phyloP scores from a whole-genome alignment of 1,140 invertebrate species.

The Aphaenogaster ashmeadi region DNA sequence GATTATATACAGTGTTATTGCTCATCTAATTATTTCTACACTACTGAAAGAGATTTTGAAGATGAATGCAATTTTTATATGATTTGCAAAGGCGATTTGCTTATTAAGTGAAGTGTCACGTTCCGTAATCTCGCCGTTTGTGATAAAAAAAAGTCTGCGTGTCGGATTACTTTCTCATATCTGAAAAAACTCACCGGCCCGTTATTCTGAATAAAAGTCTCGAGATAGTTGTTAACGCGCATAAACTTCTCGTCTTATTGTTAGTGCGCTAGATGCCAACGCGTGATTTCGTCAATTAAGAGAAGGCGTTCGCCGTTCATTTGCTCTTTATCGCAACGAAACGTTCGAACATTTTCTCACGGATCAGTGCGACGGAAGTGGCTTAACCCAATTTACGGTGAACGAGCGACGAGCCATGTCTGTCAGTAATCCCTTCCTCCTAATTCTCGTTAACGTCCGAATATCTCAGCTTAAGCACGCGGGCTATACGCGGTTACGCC shows the following conservation, averaged over 20 bases:
- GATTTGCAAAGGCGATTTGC: neutral
- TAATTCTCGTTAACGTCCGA: slow-evolving; percentile 56
- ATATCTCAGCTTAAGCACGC: slow-evolving; percentile 26
- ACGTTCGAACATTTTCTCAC: slow-evolving; percentile 22
- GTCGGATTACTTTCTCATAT: neutral
- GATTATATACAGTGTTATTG: neutral
- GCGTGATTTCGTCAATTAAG: slow-evolving; percentile 43
- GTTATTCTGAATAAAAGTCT: slow-evolving; percentile 14
- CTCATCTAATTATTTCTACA: neutral
- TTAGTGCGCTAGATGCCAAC: neutral
- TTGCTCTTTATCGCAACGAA: neutral
- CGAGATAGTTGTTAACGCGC: neutral
- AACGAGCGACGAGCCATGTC: neutral
- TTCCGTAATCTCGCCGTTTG: neutral
- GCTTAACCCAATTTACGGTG: slow-evolving; percentile 33
- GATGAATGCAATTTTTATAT: neutral
- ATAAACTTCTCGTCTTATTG: slow-evolving; percentile 9
- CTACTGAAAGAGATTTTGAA: neutral
- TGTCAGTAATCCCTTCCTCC: slow-evolving; percentile 30
- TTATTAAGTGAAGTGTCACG: neutral
- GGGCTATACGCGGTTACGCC: neutral
- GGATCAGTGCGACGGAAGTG: slow-evolving; percentile 20
- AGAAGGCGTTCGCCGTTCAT: neutral
- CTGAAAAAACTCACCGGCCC: neutral
- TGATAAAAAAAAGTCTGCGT: neutral